Percentiles rank a stretch among this genome's conserved stretches.
Evolutionary conservation across 1,140 invertebrate species (phyloP).

Genomic region (Cryptotermes secundus): DNA sequence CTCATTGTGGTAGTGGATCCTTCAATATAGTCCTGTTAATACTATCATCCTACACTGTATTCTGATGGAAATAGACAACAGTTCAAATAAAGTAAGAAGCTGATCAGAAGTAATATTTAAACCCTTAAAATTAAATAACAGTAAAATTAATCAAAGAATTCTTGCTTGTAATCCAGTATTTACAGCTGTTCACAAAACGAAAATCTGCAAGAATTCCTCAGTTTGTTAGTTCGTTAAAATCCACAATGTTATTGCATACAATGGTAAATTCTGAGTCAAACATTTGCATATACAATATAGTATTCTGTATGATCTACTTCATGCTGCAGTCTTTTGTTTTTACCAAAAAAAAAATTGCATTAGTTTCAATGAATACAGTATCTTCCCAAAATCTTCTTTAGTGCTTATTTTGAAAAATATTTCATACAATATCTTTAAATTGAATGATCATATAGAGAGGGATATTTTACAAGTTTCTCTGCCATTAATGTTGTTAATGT

Average conservation of each 20-base stretch:
- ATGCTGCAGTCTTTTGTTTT: not conserved
- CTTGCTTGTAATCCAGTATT: not conserved
- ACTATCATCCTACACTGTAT: not conserved
- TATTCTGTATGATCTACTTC: not conserved
- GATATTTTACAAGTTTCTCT: no score
- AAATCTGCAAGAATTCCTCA: not conserved
- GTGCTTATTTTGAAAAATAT: not conserved
- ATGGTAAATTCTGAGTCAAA: conserved; percentile 4
- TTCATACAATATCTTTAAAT: not conserved
- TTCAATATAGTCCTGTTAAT: not conserved
- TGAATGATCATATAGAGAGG: not conserved
- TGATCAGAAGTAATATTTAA: not conserved
- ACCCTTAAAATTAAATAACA: conserved; percentile 18
- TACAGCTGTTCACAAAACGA: not conserved
- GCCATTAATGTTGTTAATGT: no score
- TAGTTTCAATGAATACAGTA: not conserved
- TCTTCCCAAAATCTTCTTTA: not conserved
- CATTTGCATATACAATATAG: not conserved
- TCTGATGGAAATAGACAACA: not conserved
- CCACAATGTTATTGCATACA: conserved; percentile 16
- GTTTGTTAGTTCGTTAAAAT: not conserved
- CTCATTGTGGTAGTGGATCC: not conserved
- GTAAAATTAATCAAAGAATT: conserved; percentile 1
- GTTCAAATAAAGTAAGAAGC: conserved; percentile 4
- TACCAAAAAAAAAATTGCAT: conserved; percentile 5